These are phyloP conservation scores for Melikaiella ostensackeni DNA, from an alignment of 2,888 invertebrate species.

Conservation along the genomic window DNA sequence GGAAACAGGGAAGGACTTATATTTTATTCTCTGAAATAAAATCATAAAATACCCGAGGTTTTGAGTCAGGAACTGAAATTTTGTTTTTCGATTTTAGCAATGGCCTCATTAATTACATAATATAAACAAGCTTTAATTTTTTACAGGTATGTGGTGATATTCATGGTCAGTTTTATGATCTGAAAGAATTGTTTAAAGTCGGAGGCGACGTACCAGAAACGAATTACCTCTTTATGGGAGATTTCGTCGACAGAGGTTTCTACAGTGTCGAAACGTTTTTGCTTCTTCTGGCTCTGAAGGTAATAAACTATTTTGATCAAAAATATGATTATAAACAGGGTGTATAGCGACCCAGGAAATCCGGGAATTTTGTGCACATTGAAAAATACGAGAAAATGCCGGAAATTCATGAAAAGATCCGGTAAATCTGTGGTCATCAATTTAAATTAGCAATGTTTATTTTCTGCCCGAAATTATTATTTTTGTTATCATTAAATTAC, in stretches of 20 bases:
- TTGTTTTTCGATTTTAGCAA: too few species aligned
- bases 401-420: too few species aligned
- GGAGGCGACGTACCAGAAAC: constrained; percentile 99
- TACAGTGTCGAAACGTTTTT: constrained; percentile 99
- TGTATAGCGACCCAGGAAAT: background rate
- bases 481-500: too few species aligned
- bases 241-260: constrained; percentile 99
- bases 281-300: constrained; percentile 96
- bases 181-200: constrained; percentile 97
- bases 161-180: constrained; percentile 99
- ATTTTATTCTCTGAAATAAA: too few species aligned
- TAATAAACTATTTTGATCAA: constrained; percentile 73
- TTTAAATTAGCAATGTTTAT: too few species aligned
- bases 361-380: too few species aligned
- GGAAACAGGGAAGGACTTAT: too few species aligned
- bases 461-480: too few species aligned
- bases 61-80: too few species aligned
- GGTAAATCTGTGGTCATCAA: too few species aligned
- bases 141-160: constrained; percentile 98
- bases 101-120: background rate
- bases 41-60: too few species aligned
- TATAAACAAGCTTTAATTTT: constrained; percentile 18
- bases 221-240: constrained; percentile 99
- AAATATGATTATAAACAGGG: background rate
- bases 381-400: too few species aligned